A percentile compares a stretch with the other conserved stretches of the same genome.
phyloP scores from a whole-genome alignment of 1,140 invertebrate genomes.

The Brachionus manjavacas region DNA sequence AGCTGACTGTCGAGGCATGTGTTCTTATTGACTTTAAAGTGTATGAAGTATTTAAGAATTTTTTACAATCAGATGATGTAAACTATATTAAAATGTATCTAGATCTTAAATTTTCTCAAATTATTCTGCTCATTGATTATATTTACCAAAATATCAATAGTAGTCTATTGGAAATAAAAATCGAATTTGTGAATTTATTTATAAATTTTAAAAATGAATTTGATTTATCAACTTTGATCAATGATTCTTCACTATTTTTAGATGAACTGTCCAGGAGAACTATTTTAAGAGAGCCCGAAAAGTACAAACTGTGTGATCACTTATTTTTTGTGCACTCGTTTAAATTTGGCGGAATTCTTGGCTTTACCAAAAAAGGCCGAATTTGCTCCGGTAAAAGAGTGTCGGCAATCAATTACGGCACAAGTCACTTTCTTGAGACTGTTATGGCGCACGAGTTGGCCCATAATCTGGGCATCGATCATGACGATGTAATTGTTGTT shows the following conservation, averaged over 20 bases:
- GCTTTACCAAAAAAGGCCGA: background rate
- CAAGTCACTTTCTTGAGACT: background rate
- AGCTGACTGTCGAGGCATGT: background rate
- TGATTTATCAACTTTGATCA: background rate
- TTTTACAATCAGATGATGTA: background rate
- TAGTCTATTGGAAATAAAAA: background rate
- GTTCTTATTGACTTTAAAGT: background rate
- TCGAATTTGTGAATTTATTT: background rate
- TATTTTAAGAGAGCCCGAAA: background rate
- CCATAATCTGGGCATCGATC: background rate
- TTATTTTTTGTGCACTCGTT: background rate
- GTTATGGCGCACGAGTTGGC: slow-evolving; percentile 6
- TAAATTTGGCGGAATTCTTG: background rate
- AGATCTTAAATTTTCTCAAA: background rate
- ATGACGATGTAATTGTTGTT: background rate
- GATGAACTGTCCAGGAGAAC: background rate
- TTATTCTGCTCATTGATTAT: background rate
- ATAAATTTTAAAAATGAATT: background rate
- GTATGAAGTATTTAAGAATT: background rate
- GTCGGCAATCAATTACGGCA: background rate
- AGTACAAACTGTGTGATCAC: background rate
- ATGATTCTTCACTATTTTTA: background rate
- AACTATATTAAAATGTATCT: background rate
- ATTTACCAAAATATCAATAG: background rate
- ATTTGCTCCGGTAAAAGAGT: background rate